Evolutionary conservation across 2,797 vertebrate genomes (phyloP).

Genomic region (Crenichthys baileyi): DNA sequence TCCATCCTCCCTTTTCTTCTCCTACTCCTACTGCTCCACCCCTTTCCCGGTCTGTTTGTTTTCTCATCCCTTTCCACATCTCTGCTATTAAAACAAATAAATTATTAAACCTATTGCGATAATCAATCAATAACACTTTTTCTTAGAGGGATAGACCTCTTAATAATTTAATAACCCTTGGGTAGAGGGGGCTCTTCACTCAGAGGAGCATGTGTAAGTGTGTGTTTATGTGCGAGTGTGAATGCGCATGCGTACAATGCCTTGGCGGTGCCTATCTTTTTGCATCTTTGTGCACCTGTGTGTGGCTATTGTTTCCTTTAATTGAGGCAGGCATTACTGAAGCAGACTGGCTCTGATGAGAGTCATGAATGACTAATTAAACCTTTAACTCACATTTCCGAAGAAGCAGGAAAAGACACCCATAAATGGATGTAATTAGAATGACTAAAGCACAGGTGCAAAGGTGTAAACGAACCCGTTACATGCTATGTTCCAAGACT

Average conservation of each 20-base stretch:
- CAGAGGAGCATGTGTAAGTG: slow-evolving; percentile 17
- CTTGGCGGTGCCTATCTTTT: slow-evolving; percentile 15
- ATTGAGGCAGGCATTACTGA: slow-evolving; percentile 52
- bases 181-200: slow-evolving; percentile 72
- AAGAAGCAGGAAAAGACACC: slow-evolving; percentile 33
- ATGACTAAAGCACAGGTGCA: slow-evolving; percentile 63
- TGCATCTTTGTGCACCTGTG: slow-evolving; percentile 57
- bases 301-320: slow-evolving; percentile 54
- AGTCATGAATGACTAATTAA: slow-evolving; percentile 65
- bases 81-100: slow-evolving; percentile 86
- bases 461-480: slow-evolving; percentile 47
- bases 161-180: slow-evolving; percentile 94
- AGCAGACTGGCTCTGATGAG: slow-evolving; percentile 60
- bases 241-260: not conserved
- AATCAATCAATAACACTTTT: slow-evolving; percentile 90
- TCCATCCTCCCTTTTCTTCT: not conserved
- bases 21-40: slow-evolving; percentile 19
- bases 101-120: slow-evolving; percentile 92
- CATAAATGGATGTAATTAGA: slow-evolving; percentile 50
- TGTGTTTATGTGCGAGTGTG: not conserved
- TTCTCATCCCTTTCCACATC: slow-evolving; percentile 66
- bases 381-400: slow-evolving; percentile 56
- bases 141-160: slow-evolving; percentile 90
- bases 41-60: slow-evolving; percentile 44
- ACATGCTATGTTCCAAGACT: slow-evolving; percentile 12